phyloP scores from a whole-genome alignment of 2,888 invertebrate species.

The Xestia c-nigrum region DNA sequence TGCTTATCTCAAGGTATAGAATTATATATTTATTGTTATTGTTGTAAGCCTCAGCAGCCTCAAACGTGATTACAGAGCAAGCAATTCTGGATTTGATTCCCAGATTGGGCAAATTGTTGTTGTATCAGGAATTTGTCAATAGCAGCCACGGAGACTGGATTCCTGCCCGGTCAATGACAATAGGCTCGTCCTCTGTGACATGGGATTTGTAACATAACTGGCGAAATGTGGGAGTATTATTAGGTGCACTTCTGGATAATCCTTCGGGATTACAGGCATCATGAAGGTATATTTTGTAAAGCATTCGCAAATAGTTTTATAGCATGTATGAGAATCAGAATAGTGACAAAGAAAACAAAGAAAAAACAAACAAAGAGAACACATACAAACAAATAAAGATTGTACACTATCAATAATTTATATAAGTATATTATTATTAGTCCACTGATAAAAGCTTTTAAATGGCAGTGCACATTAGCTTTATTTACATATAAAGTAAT shows the following conservation, averaged over 20 bases:
- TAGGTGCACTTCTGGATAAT: neutral
- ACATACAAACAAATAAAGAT: constrained; percentile 32
- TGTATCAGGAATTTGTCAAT: neutral
- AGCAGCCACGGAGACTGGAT: neutral
- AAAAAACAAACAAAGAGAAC: neutral
- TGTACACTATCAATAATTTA: constrained; percentile 27
- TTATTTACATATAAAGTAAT: neutral
- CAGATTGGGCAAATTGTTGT: too few species aligned
- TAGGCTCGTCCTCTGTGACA: neutral
- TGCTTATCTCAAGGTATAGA: neutral
- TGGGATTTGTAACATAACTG: neutral
- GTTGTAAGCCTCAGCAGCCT: neutral
- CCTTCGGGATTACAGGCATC: neutral
- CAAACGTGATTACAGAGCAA: neutral
- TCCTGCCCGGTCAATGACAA: neutral
- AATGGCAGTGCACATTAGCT: constrained; percentile 1
- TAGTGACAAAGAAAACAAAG: constrained; percentile 22
- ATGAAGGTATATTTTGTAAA: neutral
- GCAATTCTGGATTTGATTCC: neutral
- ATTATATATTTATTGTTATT: neutral
- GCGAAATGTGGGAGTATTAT: neutral
- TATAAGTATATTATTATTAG: neutral
- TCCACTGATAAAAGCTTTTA: constrained; percentile 20
- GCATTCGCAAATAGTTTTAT: constrained; percentile 31
- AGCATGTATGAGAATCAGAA: neutral